Conservation (phyloP, 2,888 invertebrate genomes). For the Himalopsyche japonica region DNA sequence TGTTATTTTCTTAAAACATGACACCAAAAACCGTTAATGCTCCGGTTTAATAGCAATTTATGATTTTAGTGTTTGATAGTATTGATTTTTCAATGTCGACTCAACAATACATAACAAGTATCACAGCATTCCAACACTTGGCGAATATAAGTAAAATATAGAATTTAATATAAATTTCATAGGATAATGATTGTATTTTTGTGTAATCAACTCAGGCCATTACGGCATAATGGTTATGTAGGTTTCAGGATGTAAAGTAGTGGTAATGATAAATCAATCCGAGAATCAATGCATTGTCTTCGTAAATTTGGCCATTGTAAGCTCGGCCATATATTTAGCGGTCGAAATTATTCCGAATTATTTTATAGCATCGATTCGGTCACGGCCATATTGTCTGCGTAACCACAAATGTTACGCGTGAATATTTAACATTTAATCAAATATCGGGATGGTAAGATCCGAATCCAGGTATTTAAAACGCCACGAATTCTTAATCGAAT, state of each 20-base stretch:
- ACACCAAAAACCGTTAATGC: no score
- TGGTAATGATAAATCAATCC: neutral
- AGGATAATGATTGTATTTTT: neutral
- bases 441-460: neutral
- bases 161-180: no score
- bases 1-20: no score
- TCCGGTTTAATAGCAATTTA: no score
- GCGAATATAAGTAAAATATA: no score
- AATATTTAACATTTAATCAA: constrained; percentile 1
- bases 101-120: no score
- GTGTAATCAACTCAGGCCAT: neutral
- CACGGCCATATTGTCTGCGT: neutral
- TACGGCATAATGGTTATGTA: neutral
- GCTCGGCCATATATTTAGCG: neutral
- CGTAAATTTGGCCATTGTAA: neutral
- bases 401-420: neutral
- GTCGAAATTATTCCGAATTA: neutral
- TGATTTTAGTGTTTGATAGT: no score
- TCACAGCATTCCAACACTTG: no score
- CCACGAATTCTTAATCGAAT: neutral
- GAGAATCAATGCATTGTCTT: neutral
- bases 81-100: no score
- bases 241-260: neutral
- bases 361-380: neutral
- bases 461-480: neutral